These are phyloP conservation scores for Tolmerus cingulatus DNA, from an alignment of 2,888 invertebrate species.

Conservation along the genomic window DNA sequence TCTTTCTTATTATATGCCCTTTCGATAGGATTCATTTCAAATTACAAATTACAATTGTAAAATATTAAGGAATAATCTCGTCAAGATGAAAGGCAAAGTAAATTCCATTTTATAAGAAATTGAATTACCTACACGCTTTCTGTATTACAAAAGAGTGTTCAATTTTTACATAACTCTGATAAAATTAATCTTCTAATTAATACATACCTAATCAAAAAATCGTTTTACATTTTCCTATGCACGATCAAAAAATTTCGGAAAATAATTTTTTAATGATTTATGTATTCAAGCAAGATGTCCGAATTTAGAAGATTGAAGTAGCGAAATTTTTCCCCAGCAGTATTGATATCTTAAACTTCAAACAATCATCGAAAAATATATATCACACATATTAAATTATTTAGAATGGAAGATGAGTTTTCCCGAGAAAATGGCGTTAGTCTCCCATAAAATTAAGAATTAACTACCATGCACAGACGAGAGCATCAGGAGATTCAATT, in stretches of 20 bases:
- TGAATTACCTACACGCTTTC: neutral
- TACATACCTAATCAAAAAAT: neutral
- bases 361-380: too few relatives aligned
- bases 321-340: too few relatives aligned
- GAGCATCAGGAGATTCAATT: neutral
- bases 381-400: neutral
- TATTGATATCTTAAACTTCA: too few relatives aligned
- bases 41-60: neutral
- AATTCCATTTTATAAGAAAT: neutral
- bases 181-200: neutral
- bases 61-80: neutral
- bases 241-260: neutral
- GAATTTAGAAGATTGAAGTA: too few relatives aligned
- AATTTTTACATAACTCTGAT: neutral
- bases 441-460: neutral
- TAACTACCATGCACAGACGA: neutral
- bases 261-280: too few relatives aligned
- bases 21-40: neutral
- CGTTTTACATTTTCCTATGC: neutral
- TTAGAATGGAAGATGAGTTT: neutral
- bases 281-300: too few relatives aligned
- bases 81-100: neutral
- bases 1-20: neutral
- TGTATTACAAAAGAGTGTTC: neutral
- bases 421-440: neutral